These are phyloP conservation scores for Agonopterix heracliana DNA, from an alignment of 2,888 invertebrate genomes.

Conservation along the genomic window DNA sequence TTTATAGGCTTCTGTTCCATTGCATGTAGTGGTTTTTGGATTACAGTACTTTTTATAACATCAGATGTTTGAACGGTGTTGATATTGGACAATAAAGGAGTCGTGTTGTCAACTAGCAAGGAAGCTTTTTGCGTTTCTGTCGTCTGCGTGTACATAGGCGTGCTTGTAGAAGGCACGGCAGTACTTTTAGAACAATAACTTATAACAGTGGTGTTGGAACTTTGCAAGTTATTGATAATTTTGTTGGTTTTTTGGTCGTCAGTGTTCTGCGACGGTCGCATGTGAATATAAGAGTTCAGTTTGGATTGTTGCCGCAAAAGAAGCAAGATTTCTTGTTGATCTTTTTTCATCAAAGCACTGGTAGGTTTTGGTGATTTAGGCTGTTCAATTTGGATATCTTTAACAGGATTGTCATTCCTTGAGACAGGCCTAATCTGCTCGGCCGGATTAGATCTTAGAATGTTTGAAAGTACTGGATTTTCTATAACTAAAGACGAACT, in stretches of 20 bases:
- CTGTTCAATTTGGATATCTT: not conserved
- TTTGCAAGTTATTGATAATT: conserved; percentile 1
- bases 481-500: not conserved
- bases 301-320: conserved; percentile 41
- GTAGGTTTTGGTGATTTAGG: not conserved
- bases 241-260: conserved; percentile 5
- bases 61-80: too few species aligned
- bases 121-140: too few species aligned
- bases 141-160: too few species aligned
- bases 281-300: not conserved
- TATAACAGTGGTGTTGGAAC: not conserved
- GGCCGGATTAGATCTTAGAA: conserved; percentile 8
- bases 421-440: not conserved
- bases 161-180: not conserved
- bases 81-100: too few species aligned
- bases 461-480: conserved; percentile 15
- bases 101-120: too few species aligned
- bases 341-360: conserved; percentile 34
- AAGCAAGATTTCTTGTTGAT: conserved; percentile 44
- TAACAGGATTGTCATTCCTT: not conserved
- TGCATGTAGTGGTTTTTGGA: too few species aligned
- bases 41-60: too few species aligned
- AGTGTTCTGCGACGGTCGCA: too few species aligned
- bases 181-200: not conserved
- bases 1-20: too few species aligned